Base-by-base conservation (phyloP, 30 jellyfish, hydroid and myxozoan genomes). In the Sanderia malayensis region DNA sequence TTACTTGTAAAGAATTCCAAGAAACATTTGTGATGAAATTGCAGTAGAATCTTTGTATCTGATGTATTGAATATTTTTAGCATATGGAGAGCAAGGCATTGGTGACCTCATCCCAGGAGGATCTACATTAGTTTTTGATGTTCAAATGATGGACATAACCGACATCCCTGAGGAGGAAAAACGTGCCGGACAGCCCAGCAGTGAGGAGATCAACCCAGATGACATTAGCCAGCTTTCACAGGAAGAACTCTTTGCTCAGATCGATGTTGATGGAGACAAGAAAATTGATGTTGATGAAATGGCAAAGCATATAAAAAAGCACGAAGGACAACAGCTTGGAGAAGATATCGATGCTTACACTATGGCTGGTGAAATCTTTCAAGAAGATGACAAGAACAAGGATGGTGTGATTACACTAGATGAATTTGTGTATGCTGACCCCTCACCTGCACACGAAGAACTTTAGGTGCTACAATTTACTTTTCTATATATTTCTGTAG, bases 51-150 rank as follows among this genome's bases (percentile, higher is more conserved):
- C 11, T 8, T 8, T 41, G 8, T 41, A 8, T 41, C 55, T 6
- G 55, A 41, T 15, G 64, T 49, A 49, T 9, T 4, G 24, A 37
- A 37, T 37, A 6, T 37, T 37, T 74, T 19, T 34, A 89, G 97
- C 97, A 11, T 89, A 89, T 77, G 97, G 97, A 63, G 89, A 76
- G 4, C 88, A 46, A 22, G 97, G 97, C 58, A 82, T 89, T 71
- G 94, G 87, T 9, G 89, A 82, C 46, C 28, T 89, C 33, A 89
- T 89, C 44, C 97, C 97, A 6, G 89, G 83, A 52, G 76, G 74
- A 31, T 74, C 97, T 31, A 77, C 94, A 0, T 67, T 89, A 27
- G 89, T 89, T 8, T 89, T 89, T 67, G 92, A 89, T 20, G 68
- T 89, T 70, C 95, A 89, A 61, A 37, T 89, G 75, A 30, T 89